A percentile compares a stretch with the other conserved stretches of the same genome.
phyloP scores from a whole-genome alignment of 2,888 invertebrate genomes.

The Melikaiella ostensackeni region DNA sequence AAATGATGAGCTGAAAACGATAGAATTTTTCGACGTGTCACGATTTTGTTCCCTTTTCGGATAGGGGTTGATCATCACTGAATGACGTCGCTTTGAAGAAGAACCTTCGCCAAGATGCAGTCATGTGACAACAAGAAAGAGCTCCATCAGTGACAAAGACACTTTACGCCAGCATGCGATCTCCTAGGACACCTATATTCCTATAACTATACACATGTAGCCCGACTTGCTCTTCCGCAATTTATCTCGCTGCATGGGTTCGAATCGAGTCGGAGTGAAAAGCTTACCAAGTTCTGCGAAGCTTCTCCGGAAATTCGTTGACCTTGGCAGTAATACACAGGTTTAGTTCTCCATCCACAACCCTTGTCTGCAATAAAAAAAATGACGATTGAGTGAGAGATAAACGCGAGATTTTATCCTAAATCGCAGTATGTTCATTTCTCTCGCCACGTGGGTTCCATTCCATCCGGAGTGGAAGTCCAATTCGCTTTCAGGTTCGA shows the following conservation, averaged over 20 bases:
- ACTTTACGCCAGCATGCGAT: conserved; percentile 7
- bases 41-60: background rate
- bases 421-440: background rate
- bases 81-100: conserved; percentile 8
- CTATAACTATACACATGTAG: background rate
- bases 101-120: conserved; percentile 6
- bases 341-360: background rate
- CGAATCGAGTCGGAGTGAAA: conserved; percentile 14
- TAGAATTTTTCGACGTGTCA: background rate
- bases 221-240: conserved; percentile 6
- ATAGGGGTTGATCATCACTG: conserved; percentile 2
- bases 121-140: conserved; percentile 27
- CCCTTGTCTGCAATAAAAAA: background rate
- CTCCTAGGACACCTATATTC: background rate
- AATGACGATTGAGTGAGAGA: background rate
- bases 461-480: background rate
- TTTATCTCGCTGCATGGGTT: conserved; percentile 26
- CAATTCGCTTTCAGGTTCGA: conserved; percentile 26
- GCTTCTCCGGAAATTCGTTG: background rate
- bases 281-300: background rate
- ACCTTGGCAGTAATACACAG: background rate
- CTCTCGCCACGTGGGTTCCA: conserved; percentile 20
- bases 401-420: conserved; percentile 25
- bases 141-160: conserved; percentile 18
- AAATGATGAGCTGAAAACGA: background rate